A percentile compares a stretch with the other conserved stretches of the same genome.
These are phyloP conservation scores for Scaptomyza reducta DNA, from an alignment of 2,888 invertebrate species.

Conservation along the genomic window DNA sequence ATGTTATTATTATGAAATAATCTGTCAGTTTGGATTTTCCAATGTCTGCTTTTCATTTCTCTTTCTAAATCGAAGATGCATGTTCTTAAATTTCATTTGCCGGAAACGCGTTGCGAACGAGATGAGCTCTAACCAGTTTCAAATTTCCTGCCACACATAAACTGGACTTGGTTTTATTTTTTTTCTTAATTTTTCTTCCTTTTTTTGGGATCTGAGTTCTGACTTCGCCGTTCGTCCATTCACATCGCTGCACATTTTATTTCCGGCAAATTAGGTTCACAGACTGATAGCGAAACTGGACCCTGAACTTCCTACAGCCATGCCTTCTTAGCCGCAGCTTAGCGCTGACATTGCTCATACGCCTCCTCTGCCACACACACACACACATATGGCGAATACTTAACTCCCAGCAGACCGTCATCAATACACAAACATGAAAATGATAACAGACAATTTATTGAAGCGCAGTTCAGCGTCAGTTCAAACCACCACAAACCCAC, in stretches of 20 bases:
- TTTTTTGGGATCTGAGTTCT: conserved; percentile 22
- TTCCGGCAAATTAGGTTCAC: conserved; percentile 76
- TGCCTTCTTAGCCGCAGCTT: conserved; percentile 53
- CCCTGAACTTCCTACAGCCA: not conserved
- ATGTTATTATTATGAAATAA: conserved; percentile 28
- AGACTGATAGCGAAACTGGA: not conserved
- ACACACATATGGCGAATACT: conserved; percentile 15
- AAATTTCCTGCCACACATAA: conserved; percentile 64
- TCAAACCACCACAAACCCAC: conserved; percentile 22
- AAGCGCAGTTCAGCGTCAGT: conserved; percentile 51
- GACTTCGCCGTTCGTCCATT: conserved; percentile 62
- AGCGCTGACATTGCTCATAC: conserved; percentile 60
- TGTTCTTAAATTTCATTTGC: conserved; percentile 57
- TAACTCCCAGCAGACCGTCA: conserved; percentile 53
- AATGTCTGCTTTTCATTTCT: not conserved
- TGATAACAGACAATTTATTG: conserved; percentile 79
- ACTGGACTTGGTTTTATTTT: not conserved
- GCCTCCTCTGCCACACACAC: conserved; percentile 19
- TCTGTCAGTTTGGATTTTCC: conserved; percentile 18
- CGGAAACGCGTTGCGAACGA: conserved; percentile 43
- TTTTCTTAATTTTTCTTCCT: too few species aligned
- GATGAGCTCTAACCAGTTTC: conserved; percentile 65
- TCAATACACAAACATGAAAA: conserved; percentile 75
- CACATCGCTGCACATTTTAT: conserved; percentile 79
- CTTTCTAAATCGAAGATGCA: conserved; percentile 46